A percentile compares a stretch with the other conserved stretches of the same genome.
These are phyloP conservation scores for Bombus huntii DNA, from an alignment of 1,140 invertebrate species.

Conservation along the genomic window DNA sequence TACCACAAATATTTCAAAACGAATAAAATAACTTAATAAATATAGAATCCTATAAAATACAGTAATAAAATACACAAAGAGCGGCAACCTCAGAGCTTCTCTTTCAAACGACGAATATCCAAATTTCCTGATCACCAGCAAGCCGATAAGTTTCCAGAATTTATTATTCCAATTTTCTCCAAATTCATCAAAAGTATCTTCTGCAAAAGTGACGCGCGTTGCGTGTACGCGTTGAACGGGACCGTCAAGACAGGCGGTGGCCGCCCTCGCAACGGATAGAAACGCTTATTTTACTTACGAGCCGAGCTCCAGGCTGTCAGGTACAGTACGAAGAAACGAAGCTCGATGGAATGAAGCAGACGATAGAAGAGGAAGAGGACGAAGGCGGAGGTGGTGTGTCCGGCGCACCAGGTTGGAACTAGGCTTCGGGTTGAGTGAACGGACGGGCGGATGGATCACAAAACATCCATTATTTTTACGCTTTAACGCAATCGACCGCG, in stretches of 20 bases:
- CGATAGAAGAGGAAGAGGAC: background rate
- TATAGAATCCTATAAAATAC: background rate
- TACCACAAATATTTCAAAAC: background rate
- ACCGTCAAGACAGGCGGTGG: background rate
- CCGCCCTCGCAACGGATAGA: conserved; percentile 40
- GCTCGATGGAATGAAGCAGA: background rate
- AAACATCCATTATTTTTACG: conserved; percentile 44
- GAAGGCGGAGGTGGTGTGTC: conserved; percentile 19
- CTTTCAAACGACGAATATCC: background rate
- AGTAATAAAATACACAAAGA: background rate
- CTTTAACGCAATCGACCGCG: conserved; percentile 38
- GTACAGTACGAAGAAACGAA: conserved; percentile 4
- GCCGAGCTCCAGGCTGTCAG: background rate
- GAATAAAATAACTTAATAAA: background rate
- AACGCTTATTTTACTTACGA: conserved; percentile 29
- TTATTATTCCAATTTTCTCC: background rate
- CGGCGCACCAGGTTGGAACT: conserved; percentile 21
- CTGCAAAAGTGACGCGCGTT: background rate
- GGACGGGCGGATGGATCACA: conserved; percentile 20
- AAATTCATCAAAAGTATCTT: background rate
- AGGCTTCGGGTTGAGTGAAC: conserved; percentile 36
- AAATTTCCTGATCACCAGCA: background rate
- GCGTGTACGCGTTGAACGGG: background rate
- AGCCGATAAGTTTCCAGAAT: background rate
- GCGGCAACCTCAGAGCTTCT: background rate